Evolutionary conservation across 2,113 vertebrate species (phyloP), one percentile per base, ranked within the genome.

Genomic region (Jaculus jaculus): DNA sequence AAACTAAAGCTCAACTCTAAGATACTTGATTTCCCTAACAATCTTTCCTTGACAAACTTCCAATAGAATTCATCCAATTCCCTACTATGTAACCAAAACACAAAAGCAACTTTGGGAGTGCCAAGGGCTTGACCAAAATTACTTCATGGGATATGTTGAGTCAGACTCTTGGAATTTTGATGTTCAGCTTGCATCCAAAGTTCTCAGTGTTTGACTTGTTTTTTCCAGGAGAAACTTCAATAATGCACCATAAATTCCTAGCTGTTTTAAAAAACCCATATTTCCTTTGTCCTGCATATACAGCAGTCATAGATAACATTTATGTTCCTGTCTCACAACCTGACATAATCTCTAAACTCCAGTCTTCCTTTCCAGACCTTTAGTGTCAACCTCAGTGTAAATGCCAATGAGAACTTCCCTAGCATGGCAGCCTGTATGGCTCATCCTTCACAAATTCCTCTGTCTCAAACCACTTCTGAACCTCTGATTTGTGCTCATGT

Each of bases 111-210:
- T 77, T 85, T 10, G 73, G 9, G 26, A 69, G 6, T 7, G 61
- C 28, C 39, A 84, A 68, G 21, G 3, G 13, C 77, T 77, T 90
- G 54, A 9, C 23, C 60, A 68, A 63, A 94, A 78, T 92, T 90
- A 84, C 66, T 84, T 94, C 4, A 73, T 58, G 3, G 32, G 3
- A 73, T 81, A 71, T 34, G 7, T 10, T 79, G 21, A 92, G 7
- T 84, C 51, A 91, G 54, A 87, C 2, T 84, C 8, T 75, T 75
- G 42, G 11, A 82, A 58, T 69, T 24, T 78, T 81, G 68, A 63
- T 82, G 28, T 68, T 85, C 60, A 90, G 39, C 12, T 74, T 68
- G 13, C 42, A 90, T 85, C 74, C 69, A 91, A 79, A 92, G 60
- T 32, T 54, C 74, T 65, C 30, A 85, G 66, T 58, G 34, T 75